Evolutionary conservation across 2,888 invertebrate species (phyloP).

Genomic region (Rhagonycha lutea): DNA sequence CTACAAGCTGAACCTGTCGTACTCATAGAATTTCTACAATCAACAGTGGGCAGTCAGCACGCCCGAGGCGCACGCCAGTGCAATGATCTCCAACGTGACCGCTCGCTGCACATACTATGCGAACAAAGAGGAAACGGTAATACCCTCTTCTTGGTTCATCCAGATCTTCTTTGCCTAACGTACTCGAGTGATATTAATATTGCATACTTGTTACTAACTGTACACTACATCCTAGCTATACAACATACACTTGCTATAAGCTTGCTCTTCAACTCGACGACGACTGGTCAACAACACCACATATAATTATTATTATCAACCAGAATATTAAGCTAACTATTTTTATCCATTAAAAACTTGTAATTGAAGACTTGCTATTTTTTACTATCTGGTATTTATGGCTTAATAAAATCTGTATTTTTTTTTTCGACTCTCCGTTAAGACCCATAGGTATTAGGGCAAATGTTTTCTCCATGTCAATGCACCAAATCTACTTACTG

Average conservation of each 20-base stretch:
- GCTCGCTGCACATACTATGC: conserved; percentile 32
- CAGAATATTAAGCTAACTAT: neutral
- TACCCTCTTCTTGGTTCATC: conserved; percentile 20
- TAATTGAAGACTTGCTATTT: neutral
- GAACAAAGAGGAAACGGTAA: conserved; percentile 24
- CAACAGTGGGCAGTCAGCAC: conserved; percentile 20
- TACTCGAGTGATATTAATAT: conserved; percentile 15
- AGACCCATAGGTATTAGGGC: neutral
- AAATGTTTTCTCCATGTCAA: neutral
- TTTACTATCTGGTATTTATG: neutral
- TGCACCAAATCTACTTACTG: neutral
- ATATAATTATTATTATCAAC: neutral
- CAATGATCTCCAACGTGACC: conserved; percentile 35
- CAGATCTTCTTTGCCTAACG: conserved; percentile 11
- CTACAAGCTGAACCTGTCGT: conserved; percentile 18
- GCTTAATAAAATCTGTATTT: neutral
- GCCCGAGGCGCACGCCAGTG: conserved; percentile 29
- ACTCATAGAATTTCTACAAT: conserved; percentile 15
- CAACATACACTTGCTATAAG: neutral
- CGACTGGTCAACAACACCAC: neutral
- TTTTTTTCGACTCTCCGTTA: neutral
- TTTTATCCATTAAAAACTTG: neutral
- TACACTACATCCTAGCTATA: neutral
- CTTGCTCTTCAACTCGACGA: neutral
- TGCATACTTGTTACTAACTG: conserved; percentile 6